phyloP scores from a whole-genome alignment of 1,140 invertebrate genomes.

The Leptopilina clavipes region DNA sequence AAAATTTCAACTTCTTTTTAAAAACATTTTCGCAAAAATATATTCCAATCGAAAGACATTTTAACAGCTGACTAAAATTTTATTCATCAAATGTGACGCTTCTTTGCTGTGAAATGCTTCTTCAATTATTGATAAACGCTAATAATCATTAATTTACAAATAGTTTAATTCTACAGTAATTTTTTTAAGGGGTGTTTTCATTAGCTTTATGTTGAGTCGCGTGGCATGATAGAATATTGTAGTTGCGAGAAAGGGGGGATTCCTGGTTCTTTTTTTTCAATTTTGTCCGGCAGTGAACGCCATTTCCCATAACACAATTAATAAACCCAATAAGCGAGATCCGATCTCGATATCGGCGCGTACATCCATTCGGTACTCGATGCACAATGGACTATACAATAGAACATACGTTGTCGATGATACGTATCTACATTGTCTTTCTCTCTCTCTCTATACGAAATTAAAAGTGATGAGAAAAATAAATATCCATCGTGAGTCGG shows the following conservation, averaged over 20 bases:
- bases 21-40: too few relatives aligned
- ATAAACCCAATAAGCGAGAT: constrained; percentile 69
- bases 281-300: constrained; percentile 53
- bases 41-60: too few relatives aligned
- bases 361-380: constrained; percentile 53
- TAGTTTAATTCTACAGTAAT: too few relatives aligned
- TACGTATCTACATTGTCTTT: constrained; percentile 68
- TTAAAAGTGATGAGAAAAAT: constrained; percentile 72
- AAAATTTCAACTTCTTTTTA: too few relatives aligned
- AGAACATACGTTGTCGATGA: constrained; percentile 50
- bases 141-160: too few relatives aligned
- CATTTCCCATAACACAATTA: constrained; percentile 68
- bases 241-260: constrained; percentile 36
- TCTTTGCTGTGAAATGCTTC: too few relatives aligned
- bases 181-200: not conserved
- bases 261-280: constrained; percentile 61
- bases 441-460: constrained; percentile 50
- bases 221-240: not conserved
- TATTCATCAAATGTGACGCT: too few relatives aligned
- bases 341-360: constrained; percentile 63
- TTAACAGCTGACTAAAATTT: too few relatives aligned
- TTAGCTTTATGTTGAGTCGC: not conserved
- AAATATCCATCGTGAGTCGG: constrained; percentile 60
- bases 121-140: too few relatives aligned
- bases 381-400: constrained; percentile 56